A percentile compares a stretch with the other conserved stretches of the same genome.
phyloP scores from a whole-genome alignment of 2,113 vertebrate genomes.

The Pterocles orientalis region DNA sequence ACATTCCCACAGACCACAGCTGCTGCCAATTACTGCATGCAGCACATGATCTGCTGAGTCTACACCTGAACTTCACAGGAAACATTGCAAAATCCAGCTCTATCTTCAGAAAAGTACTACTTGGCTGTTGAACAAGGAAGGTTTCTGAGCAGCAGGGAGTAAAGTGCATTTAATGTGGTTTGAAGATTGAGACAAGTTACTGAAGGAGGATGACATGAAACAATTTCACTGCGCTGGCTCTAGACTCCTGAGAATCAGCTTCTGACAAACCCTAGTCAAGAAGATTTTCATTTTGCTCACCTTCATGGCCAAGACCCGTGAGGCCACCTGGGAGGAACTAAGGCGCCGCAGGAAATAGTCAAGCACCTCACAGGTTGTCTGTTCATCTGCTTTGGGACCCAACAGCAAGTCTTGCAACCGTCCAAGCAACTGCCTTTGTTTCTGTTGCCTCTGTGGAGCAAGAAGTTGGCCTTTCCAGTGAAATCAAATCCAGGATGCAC shows the following conservation, averaged over 20 bases:
- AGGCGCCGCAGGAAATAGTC: slow-evolving; percentile 97
- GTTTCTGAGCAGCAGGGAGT: neutral
- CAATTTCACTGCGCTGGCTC: neutral
- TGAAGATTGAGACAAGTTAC: neutral
- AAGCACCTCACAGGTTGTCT: slow-evolving; percentile 95
- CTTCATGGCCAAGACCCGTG: slow-evolving; percentile 95
- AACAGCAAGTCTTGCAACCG: slow-evolving; percentile 94
- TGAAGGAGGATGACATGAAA: neutral
- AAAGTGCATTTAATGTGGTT: neutral
- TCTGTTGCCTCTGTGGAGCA: slow-evolving; percentile 87
- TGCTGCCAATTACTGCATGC: neutral
- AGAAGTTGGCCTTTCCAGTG: neutral
- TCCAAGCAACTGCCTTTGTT: slow-evolving; percentile 92
- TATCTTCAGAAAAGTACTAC: neutral
- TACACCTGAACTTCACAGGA: neutral
- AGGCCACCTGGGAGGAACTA: slow-evolving; percentile 95
- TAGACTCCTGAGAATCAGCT: neutral
- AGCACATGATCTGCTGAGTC: neutral
- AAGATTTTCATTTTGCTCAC: slow-evolving; percentile 66
- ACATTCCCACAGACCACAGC: neutral
- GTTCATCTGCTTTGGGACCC: slow-evolving; percentile 93
- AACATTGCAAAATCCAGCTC: neutral
- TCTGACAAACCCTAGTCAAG: neutral
- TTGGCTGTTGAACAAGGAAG: neutral
- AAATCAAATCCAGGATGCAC: neutral